Conservation (phyloP, 2,113 vertebrate genomes). For the Propithecus coquereli region DNA sequence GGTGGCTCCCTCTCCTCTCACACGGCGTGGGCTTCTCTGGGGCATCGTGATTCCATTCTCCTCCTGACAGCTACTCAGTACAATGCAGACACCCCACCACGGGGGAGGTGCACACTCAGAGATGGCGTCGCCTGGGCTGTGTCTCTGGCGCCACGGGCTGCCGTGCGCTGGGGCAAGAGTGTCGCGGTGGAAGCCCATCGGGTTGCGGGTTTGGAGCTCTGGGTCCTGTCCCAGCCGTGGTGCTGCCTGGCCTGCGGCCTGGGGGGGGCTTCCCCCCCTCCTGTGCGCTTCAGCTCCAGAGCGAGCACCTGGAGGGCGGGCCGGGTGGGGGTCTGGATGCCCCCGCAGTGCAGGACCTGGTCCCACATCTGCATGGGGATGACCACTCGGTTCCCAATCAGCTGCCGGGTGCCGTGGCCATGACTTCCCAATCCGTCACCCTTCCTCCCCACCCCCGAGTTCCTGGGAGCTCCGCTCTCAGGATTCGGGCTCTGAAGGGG, state of each 20-base stretch:
- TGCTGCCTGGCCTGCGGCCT: fast-evolving
- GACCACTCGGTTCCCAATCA: fast-evolving
- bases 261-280: not conserved
- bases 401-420: fast-evolving
- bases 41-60: not conserved
- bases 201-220: not conserved
- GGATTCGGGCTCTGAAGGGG: not conserved
- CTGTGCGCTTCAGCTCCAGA: not conserved
- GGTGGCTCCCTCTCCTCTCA: not conserved
- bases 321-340: not conserved
- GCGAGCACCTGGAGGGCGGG: not conserved
- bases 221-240: not conserved
- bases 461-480: not conserved
- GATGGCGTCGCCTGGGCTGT: fast-evolving
- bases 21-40: not conserved
- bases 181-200: fast-evolving
- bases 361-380: not conserved
- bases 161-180: fast-evolving
- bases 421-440: not conserved
- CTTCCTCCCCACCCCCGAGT: not conserved
- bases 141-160: not conserved
- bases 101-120: fast-evolving
- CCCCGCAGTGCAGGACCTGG: no score
- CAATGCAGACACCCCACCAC: fast-evolving
- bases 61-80: not conserved